Evolutionary conservation across 2,797 vertebrate genomes (phyloP).

Genomic region (Buphagus erythrorhynchus): DNA sequence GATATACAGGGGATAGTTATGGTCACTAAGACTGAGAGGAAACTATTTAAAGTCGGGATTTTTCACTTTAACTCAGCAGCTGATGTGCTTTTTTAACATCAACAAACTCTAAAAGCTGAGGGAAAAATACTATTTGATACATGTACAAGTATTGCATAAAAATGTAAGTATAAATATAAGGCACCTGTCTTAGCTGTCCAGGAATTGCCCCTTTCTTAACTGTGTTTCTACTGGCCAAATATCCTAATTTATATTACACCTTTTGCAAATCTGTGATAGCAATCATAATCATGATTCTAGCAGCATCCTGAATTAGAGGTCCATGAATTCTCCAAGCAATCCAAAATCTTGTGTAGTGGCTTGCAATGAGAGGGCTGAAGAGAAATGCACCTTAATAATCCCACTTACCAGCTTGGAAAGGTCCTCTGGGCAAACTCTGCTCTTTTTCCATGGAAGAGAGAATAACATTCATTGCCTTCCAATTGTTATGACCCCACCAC

Average conservation of each 20-base stretch:
- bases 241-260: background rate
- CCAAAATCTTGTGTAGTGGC: background rate
- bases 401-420: background rate
- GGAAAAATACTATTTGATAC: background rate
- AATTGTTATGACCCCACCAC: background rate
- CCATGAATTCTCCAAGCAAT: background rate
- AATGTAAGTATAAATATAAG: background rate
- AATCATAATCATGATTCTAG: background rate
- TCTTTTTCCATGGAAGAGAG: background rate
- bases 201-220: rapidly evolving
- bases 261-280: background rate
- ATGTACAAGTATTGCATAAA: background rate
- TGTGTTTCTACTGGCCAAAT: background rate
- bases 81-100: background rate
- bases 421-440: background rate
- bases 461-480: background rate
- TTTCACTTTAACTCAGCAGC: background rate
- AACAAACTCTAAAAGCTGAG: background rate
- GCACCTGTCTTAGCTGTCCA: background rate
- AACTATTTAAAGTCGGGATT: background rate
- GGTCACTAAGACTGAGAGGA: background rate
- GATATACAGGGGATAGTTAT: background rate
- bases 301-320: background rate
- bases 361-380: background rate
- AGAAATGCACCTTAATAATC: background rate